Conservation (phyloP, 2,113 vertebrate genomes). For the Meleagris gallopavo region DNA sequence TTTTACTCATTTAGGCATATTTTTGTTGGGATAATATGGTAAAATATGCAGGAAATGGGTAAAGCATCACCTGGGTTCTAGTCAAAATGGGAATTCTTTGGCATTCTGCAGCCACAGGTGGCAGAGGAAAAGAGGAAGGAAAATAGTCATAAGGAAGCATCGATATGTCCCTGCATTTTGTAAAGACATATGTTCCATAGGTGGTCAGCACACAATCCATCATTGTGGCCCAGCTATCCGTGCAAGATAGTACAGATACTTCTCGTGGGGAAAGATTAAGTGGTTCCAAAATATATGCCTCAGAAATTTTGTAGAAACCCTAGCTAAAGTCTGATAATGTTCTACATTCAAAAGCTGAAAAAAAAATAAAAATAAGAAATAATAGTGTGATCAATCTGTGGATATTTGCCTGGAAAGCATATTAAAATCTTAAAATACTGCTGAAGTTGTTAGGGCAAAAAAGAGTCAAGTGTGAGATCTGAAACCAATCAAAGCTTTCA, state of each 20-base stretch:
- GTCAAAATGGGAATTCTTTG: not conserved
- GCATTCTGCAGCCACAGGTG: not conserved
- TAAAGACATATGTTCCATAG: not conserved
- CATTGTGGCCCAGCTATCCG: constrained; percentile 16
- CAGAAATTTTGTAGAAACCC: not conserved
- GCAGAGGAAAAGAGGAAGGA: not conserved
- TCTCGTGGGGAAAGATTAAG: constrained; percentile 14
- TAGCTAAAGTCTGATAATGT: constrained; percentile 24
- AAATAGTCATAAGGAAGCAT: not conserved
- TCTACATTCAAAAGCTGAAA: constrained; percentile 57
- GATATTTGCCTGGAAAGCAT: constrained; percentile 64
- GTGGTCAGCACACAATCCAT: not conserved
- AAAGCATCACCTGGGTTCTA: not conserved
- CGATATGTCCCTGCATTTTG: not conserved
- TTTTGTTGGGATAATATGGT: not conserved
- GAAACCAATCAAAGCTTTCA: constrained; percentile 67
- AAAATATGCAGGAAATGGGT: not conserved
- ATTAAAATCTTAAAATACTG: constrained; percentile 79
- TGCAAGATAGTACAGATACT: not conserved
- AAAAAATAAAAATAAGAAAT: constrained; percentile 47
- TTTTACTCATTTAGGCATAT: not conserved
- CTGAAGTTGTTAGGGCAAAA: constrained; percentile 68
- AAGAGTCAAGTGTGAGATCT: constrained; percentile 49
- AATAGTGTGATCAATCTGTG: constrained; percentile 39
- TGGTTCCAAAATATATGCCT: not conserved